These are phyloP conservation scores for Danio rerio DNA, from an alignment of 2,113 vertebrate species.

Conservation along the genomic window GRCz12tu NC_133193.1:50595001-50595500, in stretches of 20 bases:
- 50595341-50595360: not conserved
- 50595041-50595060: conserved; percentile 64
- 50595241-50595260: not conserved
- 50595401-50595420: not conserved
- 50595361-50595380: not conserved
- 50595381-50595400: not conserved
- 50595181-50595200: not conserved
- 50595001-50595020: conserved; percentile 74
- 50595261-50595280: not conserved
- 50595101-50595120: not conserved
- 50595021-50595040: conserved; percentile 58
- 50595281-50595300: not conserved
- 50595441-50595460: not conserved
- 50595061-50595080: conserved; percentile 63
- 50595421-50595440: not conserved
- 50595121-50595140: not conserved
- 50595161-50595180: not conserved
- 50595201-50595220: not conserved
- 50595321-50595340: not conserved
- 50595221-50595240: not conserved
- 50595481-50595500: not conserved
- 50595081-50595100: not conserved
- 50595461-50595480: not conserved
- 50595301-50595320: conserved; percentile 11
- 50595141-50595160: not conserved